Conservation (phyloP, 92 coral and sea anemone genomes). For the Heliopora coerulea region DNA sequence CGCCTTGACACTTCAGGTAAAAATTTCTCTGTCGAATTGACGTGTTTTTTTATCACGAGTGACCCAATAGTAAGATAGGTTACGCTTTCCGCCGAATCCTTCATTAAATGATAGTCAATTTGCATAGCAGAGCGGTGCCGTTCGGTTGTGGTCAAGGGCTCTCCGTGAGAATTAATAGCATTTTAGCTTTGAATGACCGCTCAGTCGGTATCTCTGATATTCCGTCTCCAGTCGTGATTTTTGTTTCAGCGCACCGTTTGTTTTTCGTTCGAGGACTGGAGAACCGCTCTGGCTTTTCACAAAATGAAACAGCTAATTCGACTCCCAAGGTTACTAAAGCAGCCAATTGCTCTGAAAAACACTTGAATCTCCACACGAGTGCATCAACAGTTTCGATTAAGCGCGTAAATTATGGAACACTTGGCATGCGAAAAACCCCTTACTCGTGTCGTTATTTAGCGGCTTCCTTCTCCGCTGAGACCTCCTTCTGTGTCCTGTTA, state of each 20-base stretch:
- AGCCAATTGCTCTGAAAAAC: constrained; percentile 4
- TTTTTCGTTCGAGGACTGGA: neutral
- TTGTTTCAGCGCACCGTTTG: neutral
- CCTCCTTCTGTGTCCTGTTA: neutral
- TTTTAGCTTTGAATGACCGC: no score
- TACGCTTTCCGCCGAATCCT: constrained; percentile 5
- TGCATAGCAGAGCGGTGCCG: constrained; percentile 36
- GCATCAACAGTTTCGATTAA: neutral
- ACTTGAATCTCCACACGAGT: neutral
- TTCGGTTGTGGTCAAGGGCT: constrained; percentile 26
- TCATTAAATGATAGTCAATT: constrained; percentile 33
- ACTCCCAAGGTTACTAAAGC: neutral
- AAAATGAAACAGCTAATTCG: neutral
- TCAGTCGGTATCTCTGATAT: constrained; percentile 40
- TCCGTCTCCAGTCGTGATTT: constrained; percentile 22
- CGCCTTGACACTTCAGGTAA: neutral
- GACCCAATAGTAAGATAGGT: constrained; percentile 6
- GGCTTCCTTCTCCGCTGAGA: constrained; percentile 1
- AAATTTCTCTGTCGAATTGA: neutral
- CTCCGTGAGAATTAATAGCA: constrained; percentile 17
- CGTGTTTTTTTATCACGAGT: neutral
- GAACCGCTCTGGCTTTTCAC: neutral
- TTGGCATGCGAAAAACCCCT: no score
- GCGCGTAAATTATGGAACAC: neutral
- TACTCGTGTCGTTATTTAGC: no score